Conservation (phyloP, 2,797 vertebrate genomes). For the Dendrocincla tyrannina region DNA sequence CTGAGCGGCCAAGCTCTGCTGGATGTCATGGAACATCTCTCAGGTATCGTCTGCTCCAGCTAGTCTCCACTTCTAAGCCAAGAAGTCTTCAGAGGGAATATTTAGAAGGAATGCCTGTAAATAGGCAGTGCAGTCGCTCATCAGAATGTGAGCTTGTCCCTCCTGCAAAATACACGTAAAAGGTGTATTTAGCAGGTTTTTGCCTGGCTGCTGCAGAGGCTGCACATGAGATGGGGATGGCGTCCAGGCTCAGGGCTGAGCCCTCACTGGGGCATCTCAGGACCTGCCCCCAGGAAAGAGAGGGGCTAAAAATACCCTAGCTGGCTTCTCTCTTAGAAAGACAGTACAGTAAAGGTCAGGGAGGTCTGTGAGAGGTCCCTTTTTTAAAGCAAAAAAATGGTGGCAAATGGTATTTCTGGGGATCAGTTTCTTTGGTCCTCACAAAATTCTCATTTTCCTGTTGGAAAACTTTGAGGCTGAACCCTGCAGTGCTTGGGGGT, state of each 20-base stretch:
- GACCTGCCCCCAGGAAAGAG: not conserved
- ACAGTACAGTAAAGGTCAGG: not conserved
- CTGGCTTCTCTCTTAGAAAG: not conserved
- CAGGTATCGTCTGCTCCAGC: slow-evolving; percentile 54
- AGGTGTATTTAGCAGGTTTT: not conserved
- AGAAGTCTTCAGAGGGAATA: not conserved
- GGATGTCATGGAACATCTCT: slow-evolving; percentile 55
- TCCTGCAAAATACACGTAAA: not conserved
- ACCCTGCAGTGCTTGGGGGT: not conserved
- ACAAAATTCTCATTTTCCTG: not conserved
- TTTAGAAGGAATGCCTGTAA: not conserved
- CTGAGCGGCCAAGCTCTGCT: slow-evolving; percentile 67
- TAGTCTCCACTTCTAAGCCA: not conserved
- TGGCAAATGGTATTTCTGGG: not conserved
- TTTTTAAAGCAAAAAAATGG: not conserved
- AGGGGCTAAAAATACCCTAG: not conserved
- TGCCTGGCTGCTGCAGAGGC: not conserved
- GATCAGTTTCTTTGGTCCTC: not conserved
- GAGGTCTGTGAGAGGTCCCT: not conserved
- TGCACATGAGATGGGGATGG: not conserved
- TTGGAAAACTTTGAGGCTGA: not conserved
- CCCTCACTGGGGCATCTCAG: not conserved
- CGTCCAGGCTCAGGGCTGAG: not conserved
- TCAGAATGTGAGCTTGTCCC: not conserved
- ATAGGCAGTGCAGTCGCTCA: not conserved